Evolutionary conservation across 2,888 invertebrate species (phyloP).

Genomic region (Diarsia dahlii): DNA sequence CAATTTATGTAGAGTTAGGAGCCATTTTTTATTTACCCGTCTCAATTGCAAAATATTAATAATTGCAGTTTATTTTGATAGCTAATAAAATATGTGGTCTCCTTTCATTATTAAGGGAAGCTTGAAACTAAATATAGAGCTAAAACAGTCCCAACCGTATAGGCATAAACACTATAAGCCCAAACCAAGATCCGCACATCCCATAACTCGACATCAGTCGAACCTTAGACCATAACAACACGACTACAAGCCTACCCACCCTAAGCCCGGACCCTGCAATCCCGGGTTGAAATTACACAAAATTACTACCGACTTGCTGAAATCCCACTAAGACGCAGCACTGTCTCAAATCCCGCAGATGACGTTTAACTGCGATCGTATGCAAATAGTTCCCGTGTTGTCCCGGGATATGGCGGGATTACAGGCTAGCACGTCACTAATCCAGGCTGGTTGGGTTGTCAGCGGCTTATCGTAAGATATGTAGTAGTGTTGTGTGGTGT

Average conservation of each 20-base stretch:
- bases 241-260: conserved; percentile 19
- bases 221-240: conserved; percentile 50
- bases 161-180: conserved; percentile 17
- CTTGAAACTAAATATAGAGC: not conserved
- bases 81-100: not conserved
- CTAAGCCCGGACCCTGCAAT: conserved; percentile 64
- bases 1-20: no score
- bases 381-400: conserved; percentile 81
- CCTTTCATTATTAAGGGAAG: not conserved
- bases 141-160: not conserved
- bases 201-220: conserved; percentile 48
- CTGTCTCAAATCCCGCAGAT: conserved; percentile 85
- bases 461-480: conserved; percentile 83
- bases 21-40: no score
- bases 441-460: conserved; percentile 82
- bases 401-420: conserved; percentile 81
- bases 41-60: no score
- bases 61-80: no score
- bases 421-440: conserved; percentile 80
- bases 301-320: conserved; percentile 76
- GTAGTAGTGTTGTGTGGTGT: conserved; percentile 73
- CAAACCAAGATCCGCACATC: conserved; percentile 14
- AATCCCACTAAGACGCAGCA: conserved; percentile 68
- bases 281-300: conserved; percentile 72
- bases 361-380: conserved; percentile 87